Base-by-base conservation (phyloP, 2,888 invertebrate genomes). In the Zaprionus obscuricornis region DNA sequence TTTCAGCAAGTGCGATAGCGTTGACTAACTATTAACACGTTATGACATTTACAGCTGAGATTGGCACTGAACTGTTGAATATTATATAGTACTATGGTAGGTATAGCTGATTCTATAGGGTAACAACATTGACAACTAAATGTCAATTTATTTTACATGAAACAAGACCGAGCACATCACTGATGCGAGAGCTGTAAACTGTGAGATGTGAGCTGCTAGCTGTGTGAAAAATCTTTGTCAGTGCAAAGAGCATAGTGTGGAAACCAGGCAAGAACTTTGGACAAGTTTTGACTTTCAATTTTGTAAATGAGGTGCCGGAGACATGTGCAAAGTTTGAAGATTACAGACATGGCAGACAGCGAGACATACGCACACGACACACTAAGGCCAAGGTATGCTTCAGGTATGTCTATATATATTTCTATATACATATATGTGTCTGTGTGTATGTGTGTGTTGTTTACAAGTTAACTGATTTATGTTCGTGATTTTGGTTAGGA, bases 241-340 rank as follows among this genome's bases (percentile, higher is more conserved):
- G 11, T 13, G 7, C 5, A 11, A 13, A n/a, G 13, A 24, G 6
- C 24, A 22, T n/a, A 29, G 10, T 18, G 11, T 13, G 20, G 43
- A 55, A 50, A 24, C 33, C 36, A 67, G 43, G 26, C 64, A 42
- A 27, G 36, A 82, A 76, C 60, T 81, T 81, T 79, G 56, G 54
- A 62, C 76, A 81, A 81, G 79, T 79, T 85, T 85, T 73, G 85
- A 83, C 79, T 83, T 81, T 83, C 79, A 85, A 75, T 85, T 85
- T 85, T 70, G 76, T 64, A 79, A 85, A 85, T 81, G 74, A 81
- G 85, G 76, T 81, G 85, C 67, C 75, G 56, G 62, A 74, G 74
- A 79, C 73, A 83, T 72, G 83, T 73, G 70, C 69, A 69, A 72
- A 78, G 66, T 82, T 72, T 74, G 55, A 18, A n/a, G 68, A 78